A percentile compares a stretch with the other conserved stretches of the same genome.
Conservation (phyloP, 2,113 vertebrate species). For the Lipotes vexillifer region DNA sequence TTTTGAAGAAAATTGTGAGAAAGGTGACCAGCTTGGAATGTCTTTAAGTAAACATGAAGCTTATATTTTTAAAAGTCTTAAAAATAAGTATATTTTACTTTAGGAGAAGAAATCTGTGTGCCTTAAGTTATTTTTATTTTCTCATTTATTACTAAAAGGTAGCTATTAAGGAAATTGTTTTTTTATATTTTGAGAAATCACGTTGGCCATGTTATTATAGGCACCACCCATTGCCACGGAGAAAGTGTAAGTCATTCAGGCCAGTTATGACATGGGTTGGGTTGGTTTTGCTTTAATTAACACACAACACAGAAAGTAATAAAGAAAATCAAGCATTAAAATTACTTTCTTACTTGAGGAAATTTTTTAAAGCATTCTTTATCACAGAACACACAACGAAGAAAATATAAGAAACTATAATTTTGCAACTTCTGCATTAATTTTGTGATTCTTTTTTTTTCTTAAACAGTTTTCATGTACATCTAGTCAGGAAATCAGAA, state of each 20-base stretch:
- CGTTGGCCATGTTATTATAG: neutral
- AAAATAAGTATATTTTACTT: constrained; percentile 12
- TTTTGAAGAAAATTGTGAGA: constrained; percentile 14
- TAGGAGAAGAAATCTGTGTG: constrained; percentile 1
- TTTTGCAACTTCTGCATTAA: neutral
- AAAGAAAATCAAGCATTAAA: neutral
- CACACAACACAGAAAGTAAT: neutral
- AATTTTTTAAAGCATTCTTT: neutral
- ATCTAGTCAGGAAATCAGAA: neutral
- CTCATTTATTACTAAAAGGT: neutral
- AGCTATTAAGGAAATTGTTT: neutral
- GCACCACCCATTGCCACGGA: neutral
- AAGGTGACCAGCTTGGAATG: constrained; percentile 38
- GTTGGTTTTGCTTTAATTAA: neutral
- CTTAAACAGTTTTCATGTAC: neutral
- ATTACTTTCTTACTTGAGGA: neutral
- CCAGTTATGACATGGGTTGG: neutral
- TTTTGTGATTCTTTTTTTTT: neutral
- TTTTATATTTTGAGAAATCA: neutral
- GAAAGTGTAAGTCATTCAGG: neutral
- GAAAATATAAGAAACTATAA: neutral
- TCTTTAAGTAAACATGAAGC: constrained; percentile 12
- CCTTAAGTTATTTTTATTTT: constrained; percentile 22
- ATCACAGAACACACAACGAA: neutral
- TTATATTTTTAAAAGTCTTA: constrained; percentile 32